Percentiles rank a stretch among this genome's conserved stretches.
Evolutionary conservation across 2,113 vertebrate species (phyloP).

Genomic region (Oncorhynchus gorbuscha): DNA sequence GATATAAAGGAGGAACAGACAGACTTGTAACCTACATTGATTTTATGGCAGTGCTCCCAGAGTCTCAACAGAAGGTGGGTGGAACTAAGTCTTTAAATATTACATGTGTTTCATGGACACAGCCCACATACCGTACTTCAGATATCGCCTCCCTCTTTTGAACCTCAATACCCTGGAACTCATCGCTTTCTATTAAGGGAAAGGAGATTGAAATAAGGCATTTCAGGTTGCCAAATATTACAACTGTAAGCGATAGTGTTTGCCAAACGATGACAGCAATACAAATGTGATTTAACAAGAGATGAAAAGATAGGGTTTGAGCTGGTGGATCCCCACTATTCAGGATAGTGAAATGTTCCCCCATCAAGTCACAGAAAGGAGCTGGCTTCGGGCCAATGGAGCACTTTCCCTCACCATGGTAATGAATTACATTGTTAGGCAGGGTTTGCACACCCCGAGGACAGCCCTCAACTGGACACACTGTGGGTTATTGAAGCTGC

Average conservation of each 20-base stretch:
- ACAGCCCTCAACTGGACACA: slow-evolving; percentile 6
- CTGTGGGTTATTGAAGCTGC: neutral
- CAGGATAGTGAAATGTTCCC: neutral
- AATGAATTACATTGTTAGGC: slow-evolving; percentile 7
- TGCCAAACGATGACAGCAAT: neutral
- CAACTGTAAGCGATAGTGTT: neutral
- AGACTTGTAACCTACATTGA: slow-evolving; percentile 14
- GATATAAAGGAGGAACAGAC: too few species aligned
- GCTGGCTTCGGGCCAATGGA: slow-evolving; percentile 5
- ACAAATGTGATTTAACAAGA: neutral
- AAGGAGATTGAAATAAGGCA: neutral
- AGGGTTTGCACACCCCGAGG: slow-evolving; percentile 2
- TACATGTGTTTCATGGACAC: neutral
- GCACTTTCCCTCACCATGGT: slow-evolving; percentile 9
- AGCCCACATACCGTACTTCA: slow-evolving; percentile 1
- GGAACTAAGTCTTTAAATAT: neutral
- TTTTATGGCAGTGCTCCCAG: slow-evolving; percentile 23
- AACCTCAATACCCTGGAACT: neutral
- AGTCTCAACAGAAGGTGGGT: slow-evolving; percentile 3
- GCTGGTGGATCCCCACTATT: neutral
- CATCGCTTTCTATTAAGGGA: neutral
- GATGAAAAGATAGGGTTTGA: neutral
- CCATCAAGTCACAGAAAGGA: slow-evolving; percentile 1
- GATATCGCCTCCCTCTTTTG: neutral
- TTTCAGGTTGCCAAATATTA: neutral